A percentile compares a stretch with the other conserved stretches of the same genome.
Conservation (phyloP, 2,888 invertebrate species). For the Pediacus dermestoides region DNA sequence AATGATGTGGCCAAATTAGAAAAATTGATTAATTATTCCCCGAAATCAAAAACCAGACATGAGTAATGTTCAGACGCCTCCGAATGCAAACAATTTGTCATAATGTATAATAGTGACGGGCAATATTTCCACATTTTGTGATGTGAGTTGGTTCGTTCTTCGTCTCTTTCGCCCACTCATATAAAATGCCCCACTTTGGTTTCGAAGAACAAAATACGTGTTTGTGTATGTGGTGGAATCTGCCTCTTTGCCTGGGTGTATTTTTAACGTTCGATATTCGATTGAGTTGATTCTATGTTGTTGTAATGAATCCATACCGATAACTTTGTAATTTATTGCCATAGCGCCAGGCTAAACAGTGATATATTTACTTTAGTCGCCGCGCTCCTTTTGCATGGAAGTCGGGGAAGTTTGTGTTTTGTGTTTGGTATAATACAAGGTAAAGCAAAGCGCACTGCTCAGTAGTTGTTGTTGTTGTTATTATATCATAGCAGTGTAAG, state of each 20-base stretch:
- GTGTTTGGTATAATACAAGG: no score
- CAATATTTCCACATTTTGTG: constrained; percentile 24
- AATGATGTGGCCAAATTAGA: constrained; percentile 27
- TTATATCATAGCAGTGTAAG: no score
- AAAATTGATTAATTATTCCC: constrained; percentile 25
- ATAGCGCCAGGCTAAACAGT: constrained; percentile 14
- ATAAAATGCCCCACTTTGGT: no score
- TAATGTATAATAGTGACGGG: constrained; percentile 23
- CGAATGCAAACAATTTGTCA: constrained; percentile 27
- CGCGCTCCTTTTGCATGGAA: no score
- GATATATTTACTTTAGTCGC: constrained; percentile 18
- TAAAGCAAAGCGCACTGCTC: no score
- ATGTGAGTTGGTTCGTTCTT: no score
- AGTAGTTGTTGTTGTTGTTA: no score
- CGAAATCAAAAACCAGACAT: constrained; percentile 19
- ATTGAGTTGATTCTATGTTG: constrained; percentile 23
- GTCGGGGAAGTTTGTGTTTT: no score
- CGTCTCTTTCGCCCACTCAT: constrained; percentile 11
- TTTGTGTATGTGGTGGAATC: constrained; percentile 25
- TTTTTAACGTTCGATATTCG: constrained; percentile 24
- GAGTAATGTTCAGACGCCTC: constrained; percentile 25
- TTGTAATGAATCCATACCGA: constrained; percentile 25
- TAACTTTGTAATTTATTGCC: constrained; percentile 25
- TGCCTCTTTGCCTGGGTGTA: no score
- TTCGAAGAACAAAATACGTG: constrained; percentile 20